Evolutionary conservation across 2,797 vertebrate species (phyloP), one percentile per base, ranked within the genome.

Genomic region (Adrianichthys oophorus): DNA sequence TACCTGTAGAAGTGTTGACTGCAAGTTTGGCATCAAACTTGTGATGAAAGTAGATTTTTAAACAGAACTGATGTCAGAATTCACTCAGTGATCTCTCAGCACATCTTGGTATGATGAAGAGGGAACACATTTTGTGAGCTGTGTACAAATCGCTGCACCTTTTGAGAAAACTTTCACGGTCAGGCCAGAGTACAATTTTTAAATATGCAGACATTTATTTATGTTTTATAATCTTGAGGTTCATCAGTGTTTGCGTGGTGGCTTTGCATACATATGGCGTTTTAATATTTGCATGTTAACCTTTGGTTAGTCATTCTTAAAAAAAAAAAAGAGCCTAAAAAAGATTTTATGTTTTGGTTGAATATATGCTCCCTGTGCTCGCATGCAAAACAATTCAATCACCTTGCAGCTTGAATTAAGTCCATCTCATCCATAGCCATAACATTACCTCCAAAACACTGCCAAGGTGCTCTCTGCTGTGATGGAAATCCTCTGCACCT

Each of bases 321-420:
- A 26, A 48, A 26, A 29, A 29, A 7, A 29, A n/a, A n/a, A n/a
- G n/a, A 7, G 26, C 26, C 7, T 29, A 29, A 6, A n/a, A 23
- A 40, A 26, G 21, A 32, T 44, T 42, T 59, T 37, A 26, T 37
- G 46, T 37, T 59, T 44, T 45, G 15, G 53, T 75, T 64, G 58
- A 37, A 67, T 64, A 77, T 44, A 68, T 65, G 66, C 48, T 59
- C 10, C 29, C 43, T 62, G 51, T 68, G 49, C 46, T 70, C 19
- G 40, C 49, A 58, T 55, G 15, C 16, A 41, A n/a, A 54, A 10
- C 41, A 59, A 46, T 44, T 49, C 55, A 66, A 62, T 78, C 49
- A 65, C 49, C 29, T 4, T 53, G 21, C 23, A 13, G 48, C 41
- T 59, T 66, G 50, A 78, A 61, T 69, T 52, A 68, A 69, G 41